Percentiles rank a stretch among this genome's conserved stretches.
Evolutionary conservation across 1,140 invertebrate genomes (phyloP).

Genomic region (Archegozetes longisetosus): DNA sequence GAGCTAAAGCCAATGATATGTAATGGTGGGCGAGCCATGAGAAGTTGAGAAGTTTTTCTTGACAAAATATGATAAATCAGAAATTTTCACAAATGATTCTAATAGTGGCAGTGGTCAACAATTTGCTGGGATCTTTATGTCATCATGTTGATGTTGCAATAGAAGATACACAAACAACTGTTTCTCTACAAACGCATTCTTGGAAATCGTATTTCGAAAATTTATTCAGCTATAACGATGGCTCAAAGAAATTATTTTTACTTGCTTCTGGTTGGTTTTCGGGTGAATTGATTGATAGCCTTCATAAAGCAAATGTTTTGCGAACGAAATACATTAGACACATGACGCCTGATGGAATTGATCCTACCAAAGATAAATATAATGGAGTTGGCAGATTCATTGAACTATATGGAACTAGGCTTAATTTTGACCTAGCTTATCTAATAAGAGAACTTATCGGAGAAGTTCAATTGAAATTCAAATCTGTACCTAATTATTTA

Average conservation of each 20-base stretch:
- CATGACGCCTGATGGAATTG: conserved; percentile 12
- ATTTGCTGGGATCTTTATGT: conserved; percentile 31
- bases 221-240: conserved; percentile 26
- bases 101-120: conserved; percentile 25
- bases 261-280: too few relatives aligned
- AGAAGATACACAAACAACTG: conserved; percentile 31
- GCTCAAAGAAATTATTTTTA: conserved; percentile 30
- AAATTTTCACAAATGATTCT: conserved; percentile 10
- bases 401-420: conserved; percentile 22
- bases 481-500: not conserved
- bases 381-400: conserved; percentile 14
- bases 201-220: conserved; percentile 33
- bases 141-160: conserved; percentile 30
- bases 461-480: conserved; percentile 1
- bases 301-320: too few relatives aligned
- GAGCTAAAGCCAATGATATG: too few relatives aligned
- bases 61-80: conserved; percentile 17
- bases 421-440: conserved; percentile 16
- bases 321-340: too few relatives aligned
- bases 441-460: conserved; percentile 17
- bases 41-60: too few relatives aligned
- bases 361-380: conserved; percentile 23
- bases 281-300: too few relatives aligned
- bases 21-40: too few relatives aligned
- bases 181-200: conserved; percentile 30